Percentiles rank a stretch among this genome's conserved stretches.
Evolutionary conservation across 53 echinoderm and acorn worm species (phyloP).

Genomic region (Patiria pectinifera): DNA sequence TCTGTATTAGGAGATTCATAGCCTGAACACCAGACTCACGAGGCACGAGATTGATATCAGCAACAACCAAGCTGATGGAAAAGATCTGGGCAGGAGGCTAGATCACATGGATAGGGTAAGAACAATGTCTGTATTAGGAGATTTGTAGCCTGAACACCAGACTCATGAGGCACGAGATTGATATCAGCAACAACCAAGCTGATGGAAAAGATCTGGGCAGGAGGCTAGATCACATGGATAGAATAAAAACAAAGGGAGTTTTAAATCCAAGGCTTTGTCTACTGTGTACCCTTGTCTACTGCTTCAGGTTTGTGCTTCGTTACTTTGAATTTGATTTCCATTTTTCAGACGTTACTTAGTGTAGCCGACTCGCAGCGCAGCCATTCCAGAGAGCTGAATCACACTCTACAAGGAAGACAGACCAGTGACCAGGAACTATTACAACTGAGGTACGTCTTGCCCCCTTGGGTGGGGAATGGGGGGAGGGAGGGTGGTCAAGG

Average conservation of each 20-base stretch:
- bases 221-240: conserved; percentile 80
- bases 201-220: conserved; percentile 72
- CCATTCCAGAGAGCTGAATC: conserved; percentile 64
- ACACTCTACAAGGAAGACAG: conserved; percentile 55
- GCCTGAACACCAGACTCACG: conserved; percentile 72
- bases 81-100: conserved; percentile 74
- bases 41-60: conserved; percentile 82
- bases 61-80: conserved; percentile 19
- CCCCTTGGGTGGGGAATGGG: too few relatives aligned
- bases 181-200: conserved; percentile 43
- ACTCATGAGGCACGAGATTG: conserved; percentile 84
- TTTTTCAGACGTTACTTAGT: conserved; percentile 48
- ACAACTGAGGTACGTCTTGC: conserved; percentile 57
- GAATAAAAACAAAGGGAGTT: conserved; percentile 56
- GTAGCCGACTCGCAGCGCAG: conserved; percentile 59
- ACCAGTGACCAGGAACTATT: conserved; percentile 44
- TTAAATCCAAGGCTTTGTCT: too few relatives aligned
- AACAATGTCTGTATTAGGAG: background rate
- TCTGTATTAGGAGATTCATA: background rate
- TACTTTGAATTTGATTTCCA: background rate
- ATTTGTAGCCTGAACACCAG: conserved; percentile 48
- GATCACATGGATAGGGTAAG: conserved; percentile 88
- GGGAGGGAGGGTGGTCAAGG: too few relatives aligned
- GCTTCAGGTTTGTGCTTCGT: background rate
- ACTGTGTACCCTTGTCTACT: too few relatives aligned